Evolutionary conservation across 2,888 invertebrate genomes (phyloP).

Genomic region (Dinocampus coccinellae): DNA sequence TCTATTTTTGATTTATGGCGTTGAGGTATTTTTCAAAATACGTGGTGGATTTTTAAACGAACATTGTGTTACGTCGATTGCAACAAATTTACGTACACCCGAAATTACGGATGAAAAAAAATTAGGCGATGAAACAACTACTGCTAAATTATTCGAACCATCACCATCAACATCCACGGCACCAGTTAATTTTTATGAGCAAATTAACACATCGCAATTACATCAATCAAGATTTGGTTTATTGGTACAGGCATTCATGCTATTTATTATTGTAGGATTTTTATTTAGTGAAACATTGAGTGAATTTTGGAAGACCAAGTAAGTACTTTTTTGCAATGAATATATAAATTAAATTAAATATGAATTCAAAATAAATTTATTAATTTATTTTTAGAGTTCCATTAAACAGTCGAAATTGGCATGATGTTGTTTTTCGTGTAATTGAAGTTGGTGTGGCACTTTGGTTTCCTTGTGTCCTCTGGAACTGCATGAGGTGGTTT

Average conservation of each 20-base stretch:
- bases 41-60: conserved; percentile 88
- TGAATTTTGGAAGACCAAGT: conserved; percentile 95
- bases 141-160: conserved; percentile 64
- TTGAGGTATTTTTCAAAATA: conserved; percentile 94
- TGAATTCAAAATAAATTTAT: background rate
- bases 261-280: conserved; percentile 90
- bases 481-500: conserved; percentile 89
- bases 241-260: conserved; percentile 90
- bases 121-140: conserved; percentile 71
- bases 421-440: conserved; percentile 90
- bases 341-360: background rate
- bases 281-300: conserved; percentile 91
- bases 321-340: conserved; percentile 61
- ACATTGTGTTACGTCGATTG: conserved; percentile 76
- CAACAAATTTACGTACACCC: conserved; percentile 64
- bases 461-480: conserved; percentile 96
- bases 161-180: conserved; percentile 56
- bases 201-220: conserved; percentile 86
- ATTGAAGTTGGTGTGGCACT: conserved; percentile 93
- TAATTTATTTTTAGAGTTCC: conserved; percentile 76
- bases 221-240: conserved; percentile 92
- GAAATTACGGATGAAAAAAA: conserved; percentile 52
- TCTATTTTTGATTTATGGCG: conserved; percentile 94
- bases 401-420: conserved; percentile 90
- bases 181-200: conserved; percentile 66